Base-by-base conservation (phyloP, 2,113 vertebrate genomes). In the Corydoras sp. region DNA sequence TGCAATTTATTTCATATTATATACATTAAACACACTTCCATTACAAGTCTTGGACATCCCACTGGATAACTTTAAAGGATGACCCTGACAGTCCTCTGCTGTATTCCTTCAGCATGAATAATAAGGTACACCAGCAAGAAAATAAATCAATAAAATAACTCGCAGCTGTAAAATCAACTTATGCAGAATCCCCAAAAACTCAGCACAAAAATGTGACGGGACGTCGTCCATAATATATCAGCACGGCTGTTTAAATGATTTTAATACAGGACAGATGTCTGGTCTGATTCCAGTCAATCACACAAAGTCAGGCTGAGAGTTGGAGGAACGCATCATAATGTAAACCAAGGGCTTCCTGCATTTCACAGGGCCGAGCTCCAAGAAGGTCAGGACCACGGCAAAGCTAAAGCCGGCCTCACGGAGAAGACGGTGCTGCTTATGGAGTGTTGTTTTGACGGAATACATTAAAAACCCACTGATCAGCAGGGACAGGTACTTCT, bases 31-130 rank as follows among this genome's bases (percentile, higher is more conserved):
- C 35, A 43, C 7, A 43, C 35, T 43, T 43, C 7, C 4, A 43
- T 43, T 43, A 43, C 35, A n/a, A 56, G 54, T 56, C 14, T n/a
- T 56, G 14, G 14, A n/a, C 54, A 56, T 12, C 10, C 14, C 13
- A 13, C 11, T 10, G 4, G 4, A 56, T 56, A 6, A 13, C 14
- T 7, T 3, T n/a, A n/a, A 14, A 7, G 14, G 14, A n/a, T 72
- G 65, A 81, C 61, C 76, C 69, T 15, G n/a, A 62, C 74, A 83
- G 83, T 80, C 76, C 73, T 79, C 58, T 76, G 69, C 53, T 68
- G 69, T 63, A 2, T n/a, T 63, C 51, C 48, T 32, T 49, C 58
- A 72, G 73, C n/a, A 12, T 3, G 14, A 43, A 63, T 35, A 15
- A 49, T 49, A 50, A 9, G 1, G n/a, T 8, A 43, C 13, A 9